Conservation (phyloP, 1,140 invertebrate species). For the Drosophila nikananu region DNA sequence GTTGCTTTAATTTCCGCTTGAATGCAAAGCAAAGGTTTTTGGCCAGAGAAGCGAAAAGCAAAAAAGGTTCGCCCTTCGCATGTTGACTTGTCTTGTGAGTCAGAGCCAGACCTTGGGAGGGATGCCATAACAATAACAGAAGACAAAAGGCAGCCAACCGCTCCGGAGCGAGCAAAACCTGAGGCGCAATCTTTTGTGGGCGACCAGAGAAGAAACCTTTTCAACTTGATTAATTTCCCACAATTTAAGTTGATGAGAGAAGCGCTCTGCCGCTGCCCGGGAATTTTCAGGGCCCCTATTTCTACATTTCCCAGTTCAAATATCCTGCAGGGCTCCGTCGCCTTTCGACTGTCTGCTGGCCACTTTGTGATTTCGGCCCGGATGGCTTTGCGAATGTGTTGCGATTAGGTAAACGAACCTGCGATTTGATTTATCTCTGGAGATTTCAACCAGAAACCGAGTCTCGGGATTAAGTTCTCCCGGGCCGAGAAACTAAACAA, state of each 20-base stretch:
- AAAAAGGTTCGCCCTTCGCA: slow-evolving; percentile 62
- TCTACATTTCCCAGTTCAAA: slow-evolving; percentile 26
- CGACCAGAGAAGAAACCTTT: slow-evolving; percentile 62
- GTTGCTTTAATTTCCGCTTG: slow-evolving; percentile 78
- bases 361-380: slow-evolving; percentile 40
- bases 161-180: slow-evolving; percentile 14
- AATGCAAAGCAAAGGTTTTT: slow-evolving; percentile 79
- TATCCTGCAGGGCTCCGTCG: slow-evolving; percentile 31
- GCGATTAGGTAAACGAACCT: slow-evolving; percentile 58
- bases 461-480: slow-evolving; percentile 11
- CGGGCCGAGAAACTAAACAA: background rate
- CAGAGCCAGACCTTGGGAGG: slow-evolving; percentile 32
- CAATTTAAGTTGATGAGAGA: slow-evolving; percentile 79
- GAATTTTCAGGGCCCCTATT: slow-evolving; percentile 42
- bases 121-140: slow-evolving; percentile 55
- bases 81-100: slow-evolving; percentile 68
- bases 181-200: slow-evolving; percentile 51
- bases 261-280: slow-evolving; percentile 15
- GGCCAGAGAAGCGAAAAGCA: slow-evolving; percentile 19
- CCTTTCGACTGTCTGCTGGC: slow-evolving; percentile 45
- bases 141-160: slow-evolving; percentile 60
- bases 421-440: slow-evolving; percentile 66
- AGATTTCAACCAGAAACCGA: slow-evolving; percentile 21
- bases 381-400: slow-evolving; percentile 71
- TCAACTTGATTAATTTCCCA: slow-evolving; percentile 82